A percentile compares a stretch with the other conserved stretches of the same genome.
These are phyloP conservation scores for Spinibarbus caldwelli DNA, from an alignment of 2,797 vertebrate species.

Conservation along the genomic window DNA sequence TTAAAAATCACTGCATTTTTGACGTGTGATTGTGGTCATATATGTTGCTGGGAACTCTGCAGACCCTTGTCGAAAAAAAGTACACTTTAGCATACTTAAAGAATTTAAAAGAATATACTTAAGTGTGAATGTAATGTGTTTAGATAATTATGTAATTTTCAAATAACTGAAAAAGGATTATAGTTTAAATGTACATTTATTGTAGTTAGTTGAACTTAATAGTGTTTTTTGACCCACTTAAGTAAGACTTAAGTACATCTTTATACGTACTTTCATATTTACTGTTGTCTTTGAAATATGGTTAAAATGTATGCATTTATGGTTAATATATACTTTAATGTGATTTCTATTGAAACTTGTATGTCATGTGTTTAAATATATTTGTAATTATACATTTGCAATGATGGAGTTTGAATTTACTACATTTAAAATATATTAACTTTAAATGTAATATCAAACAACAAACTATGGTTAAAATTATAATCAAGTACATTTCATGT, in stretches of 20 bases:
- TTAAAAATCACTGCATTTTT: not conserved
- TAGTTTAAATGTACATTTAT: not conserved
- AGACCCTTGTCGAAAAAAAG: not conserved
- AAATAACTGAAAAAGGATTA: not conserved
- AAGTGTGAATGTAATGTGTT: not conserved
- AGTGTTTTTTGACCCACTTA: not conserved
- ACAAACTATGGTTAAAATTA: not conserved
- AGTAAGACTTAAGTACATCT: not conserved
- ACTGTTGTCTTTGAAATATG: no score
- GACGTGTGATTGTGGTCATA: not conserved
- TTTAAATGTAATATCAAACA: not conserved
- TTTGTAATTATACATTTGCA: not conserved
- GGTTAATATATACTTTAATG: no score
- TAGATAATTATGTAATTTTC: not conserved
- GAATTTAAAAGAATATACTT: not conserved
- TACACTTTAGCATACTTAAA: not conserved
- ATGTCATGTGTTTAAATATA: not conserved
- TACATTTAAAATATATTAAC: not conserved
- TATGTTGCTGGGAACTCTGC: not conserved
- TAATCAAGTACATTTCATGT: not conserved
- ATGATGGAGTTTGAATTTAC: not conserved
- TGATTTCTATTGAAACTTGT: not conserved
- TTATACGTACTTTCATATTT: no score
- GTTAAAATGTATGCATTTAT: no score
- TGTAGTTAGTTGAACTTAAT: no score